Evolutionary conservation across 2,888 invertebrate species (phyloP), one percentile per base, ranked within the genome.

Genomic region (Hyles lineata): DNA sequence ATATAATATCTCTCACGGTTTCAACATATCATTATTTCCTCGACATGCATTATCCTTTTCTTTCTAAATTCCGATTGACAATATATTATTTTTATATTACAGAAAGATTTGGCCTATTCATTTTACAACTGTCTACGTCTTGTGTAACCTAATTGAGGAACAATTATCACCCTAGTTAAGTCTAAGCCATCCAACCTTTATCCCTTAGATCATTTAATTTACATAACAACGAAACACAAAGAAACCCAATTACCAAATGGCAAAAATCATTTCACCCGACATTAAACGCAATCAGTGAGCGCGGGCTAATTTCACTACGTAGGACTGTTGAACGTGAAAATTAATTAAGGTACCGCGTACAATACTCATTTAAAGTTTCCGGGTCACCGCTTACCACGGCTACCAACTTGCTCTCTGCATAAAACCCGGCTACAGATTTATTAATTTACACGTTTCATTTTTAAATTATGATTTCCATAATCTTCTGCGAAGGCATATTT

Each of bases 341-440:
- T 83, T 85, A 86, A 86, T 85, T 84, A 83, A 82, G 73, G 77
- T 76, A 43, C 70, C 75, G 72, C 55, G 55, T 77, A 83, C 80
- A 83, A 80, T 81, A 82, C 81, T 82, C 81, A 81, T 84, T 83
- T 84, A 84, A 87, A 85, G 82, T 87, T 87, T 83, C 83, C 81
- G 80, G 76, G 79, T 81, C 82, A 79, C 74, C 70, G 79, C 76
- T 67, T 50, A 50, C 62, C 78, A 73, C 75, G 72, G 70, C 59
- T 67, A 71, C 67, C 52, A 43, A 72, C 76, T 70, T 70, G 76
- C 70, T 70, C 74, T 62, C 71, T 71, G 70, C 72, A 72, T 73
- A 75, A 70, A 77, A 74, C 77, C 67, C 74, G 71, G 73, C 78
- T 77, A 72, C 75, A 76, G 78, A 82, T 81, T 78, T 76, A 78